Evolutionary conservation across 2,797 vertebrate genomes (phyloP).

Genomic region (Cygnus olor): DNA sequence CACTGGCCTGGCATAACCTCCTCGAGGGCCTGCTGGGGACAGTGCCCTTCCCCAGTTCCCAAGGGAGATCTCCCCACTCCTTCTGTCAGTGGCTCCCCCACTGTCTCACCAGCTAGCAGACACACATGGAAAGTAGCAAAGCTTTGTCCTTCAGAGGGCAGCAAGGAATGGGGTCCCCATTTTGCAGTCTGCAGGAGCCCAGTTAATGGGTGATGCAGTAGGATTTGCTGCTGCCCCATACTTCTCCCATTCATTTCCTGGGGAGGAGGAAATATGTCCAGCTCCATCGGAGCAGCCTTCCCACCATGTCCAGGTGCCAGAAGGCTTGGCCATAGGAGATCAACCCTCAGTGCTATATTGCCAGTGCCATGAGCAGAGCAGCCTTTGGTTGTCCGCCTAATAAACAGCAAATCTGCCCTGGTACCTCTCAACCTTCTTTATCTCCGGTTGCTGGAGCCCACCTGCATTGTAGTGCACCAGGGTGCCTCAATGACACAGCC

Average conservation of each 20-base stretch:
- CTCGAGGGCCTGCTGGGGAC: rapidly evolving
- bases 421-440: background rate
- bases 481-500: background rate
- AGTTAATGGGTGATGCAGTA: no score
- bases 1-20: rapidly evolving
- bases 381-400: background rate
- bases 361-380: background rate
- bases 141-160: background rate
- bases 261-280: background rate
- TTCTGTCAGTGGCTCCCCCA: background rate
- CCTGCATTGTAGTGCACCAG: background rate
- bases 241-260: no score
- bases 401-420: background rate
- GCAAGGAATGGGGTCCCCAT: rapidly evolving
- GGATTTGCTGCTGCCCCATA: background rate
- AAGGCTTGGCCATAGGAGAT: background rate
- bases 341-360: background rate
- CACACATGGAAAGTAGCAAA: background rate
- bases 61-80: background rate
- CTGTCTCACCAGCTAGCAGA: background rate
- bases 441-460: background rate
- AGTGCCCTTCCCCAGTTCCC: background rate
- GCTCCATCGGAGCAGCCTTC: background rate
- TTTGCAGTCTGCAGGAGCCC: background rate
- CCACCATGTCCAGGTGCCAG: background rate